phyloP scores from a whole-genome alignment of 30 jellyfish, hydroid and myxozoan genomes.

The Phacellophora camtschatica region DNA sequence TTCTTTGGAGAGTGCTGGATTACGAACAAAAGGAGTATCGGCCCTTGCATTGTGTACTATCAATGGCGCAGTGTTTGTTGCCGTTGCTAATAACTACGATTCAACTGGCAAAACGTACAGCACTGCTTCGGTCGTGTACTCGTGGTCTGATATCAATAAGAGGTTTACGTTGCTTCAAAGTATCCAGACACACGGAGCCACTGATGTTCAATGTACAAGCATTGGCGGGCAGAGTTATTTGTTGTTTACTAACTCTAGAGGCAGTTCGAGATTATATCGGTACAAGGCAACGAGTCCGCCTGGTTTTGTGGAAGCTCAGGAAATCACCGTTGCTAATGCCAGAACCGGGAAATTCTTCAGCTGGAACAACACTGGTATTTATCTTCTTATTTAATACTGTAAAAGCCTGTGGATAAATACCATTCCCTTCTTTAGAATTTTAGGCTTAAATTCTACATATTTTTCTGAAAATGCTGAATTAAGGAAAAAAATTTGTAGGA shows the following conservation, averaged over 20 bases:
- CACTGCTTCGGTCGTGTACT: constrained; percentile 53
- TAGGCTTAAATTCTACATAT: too few species aligned
- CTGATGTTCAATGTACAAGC: constrained; percentile 33
- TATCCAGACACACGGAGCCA: constrained; percentile 65
- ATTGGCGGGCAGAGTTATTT: constrained; percentile 46
- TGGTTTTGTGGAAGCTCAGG: constrained; percentile 66
- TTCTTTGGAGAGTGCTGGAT: constrained; percentile 28
- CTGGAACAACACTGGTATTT: constrained; percentile 48
- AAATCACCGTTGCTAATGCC: constrained; percentile 15
- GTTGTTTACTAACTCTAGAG: constrained; percentile 39
- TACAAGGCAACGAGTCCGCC: constrained; percentile 31
- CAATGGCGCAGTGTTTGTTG: constrained; percentile 13
- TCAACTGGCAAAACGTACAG: constrained; percentile 23
- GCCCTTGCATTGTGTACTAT: constrained; percentile 31
- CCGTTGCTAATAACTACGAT: constrained; percentile 83
- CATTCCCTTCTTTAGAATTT: too few species aligned
- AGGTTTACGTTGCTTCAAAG: constrained; percentile 52
- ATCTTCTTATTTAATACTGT: too few species aligned
- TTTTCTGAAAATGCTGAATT: too few species aligned
- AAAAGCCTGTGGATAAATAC: too few species aligned
- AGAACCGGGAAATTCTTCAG: constrained; percentile 38
- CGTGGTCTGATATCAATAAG: constrained; percentile 51
- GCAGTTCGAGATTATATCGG: constrained; percentile 25
- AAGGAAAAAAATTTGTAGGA: too few species aligned
- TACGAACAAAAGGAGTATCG: constrained; percentile 64